Evolutionary conservation across 2,113 vertebrate genomes (phyloP).

Genomic region (Cercopithecus mona): DNA sequence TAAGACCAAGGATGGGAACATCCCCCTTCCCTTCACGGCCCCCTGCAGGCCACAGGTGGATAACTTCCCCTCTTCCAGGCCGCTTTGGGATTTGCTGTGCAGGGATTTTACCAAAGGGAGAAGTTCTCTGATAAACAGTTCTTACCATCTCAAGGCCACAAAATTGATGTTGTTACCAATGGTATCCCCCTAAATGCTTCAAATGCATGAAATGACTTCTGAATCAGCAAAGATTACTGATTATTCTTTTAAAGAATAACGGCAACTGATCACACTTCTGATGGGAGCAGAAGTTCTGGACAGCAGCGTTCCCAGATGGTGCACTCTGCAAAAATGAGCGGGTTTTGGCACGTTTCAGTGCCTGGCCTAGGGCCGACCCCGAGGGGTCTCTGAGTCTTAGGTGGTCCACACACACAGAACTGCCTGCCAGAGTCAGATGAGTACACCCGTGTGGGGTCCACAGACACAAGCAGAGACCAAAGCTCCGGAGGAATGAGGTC

Average conservation of each 20-base stretch:
- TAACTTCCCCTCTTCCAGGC: neutral
- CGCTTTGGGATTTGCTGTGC: neutral
- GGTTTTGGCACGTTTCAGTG: neutral
- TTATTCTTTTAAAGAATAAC: neutral
- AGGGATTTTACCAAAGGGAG: neutral
- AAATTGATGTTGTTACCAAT: neutral
- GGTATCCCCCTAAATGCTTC: neutral
- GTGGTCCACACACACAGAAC: neutral
- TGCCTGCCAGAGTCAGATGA: neutral
- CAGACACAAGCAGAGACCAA: neutral
- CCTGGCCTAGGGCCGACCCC: neutral
- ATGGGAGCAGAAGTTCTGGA: neutral
- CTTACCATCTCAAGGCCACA: neutral
- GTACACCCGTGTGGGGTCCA: neutral
- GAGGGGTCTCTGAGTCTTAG: neutral
- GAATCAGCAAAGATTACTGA: neutral
- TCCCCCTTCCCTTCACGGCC: neutral
- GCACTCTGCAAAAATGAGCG: neutral
- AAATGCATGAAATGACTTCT: neutral
- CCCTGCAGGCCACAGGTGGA: neutral
- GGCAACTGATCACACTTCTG: neutral
- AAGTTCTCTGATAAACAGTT: neutral
- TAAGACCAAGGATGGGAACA: neutral
- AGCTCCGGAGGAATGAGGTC: neutral
- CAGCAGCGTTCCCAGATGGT: accelerated